These are phyloP conservation scores for Drosophila setosimentum DNA, from an alignment of 2,888 invertebrate genomes.

Conservation along the genomic window DNA sequence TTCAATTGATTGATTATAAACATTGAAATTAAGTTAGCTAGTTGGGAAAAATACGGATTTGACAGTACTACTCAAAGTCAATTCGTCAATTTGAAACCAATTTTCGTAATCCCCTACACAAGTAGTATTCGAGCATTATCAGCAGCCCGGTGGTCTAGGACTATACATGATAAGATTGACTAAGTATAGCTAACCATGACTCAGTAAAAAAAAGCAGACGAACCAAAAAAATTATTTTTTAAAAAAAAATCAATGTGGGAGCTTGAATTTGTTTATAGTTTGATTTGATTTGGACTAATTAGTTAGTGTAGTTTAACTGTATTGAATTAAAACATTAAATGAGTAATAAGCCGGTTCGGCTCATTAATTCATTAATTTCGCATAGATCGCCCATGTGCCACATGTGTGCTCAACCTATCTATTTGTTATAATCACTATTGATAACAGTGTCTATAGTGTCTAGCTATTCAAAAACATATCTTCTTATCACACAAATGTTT, in stretches of 20 bases:
- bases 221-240: no score
- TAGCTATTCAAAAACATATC: neutral
- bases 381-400: neutral
- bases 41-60: neutral
- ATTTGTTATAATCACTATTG: neutral
- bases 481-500: neutral
- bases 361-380: neutral
- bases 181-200: conserved; percentile 3
- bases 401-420: neutral
- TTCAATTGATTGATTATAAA: neutral
- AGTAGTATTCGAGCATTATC: neutral
- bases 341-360: no score
- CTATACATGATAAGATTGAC: neutral
- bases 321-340: neutral
- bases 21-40: neutral
- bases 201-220: neutral
- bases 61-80: neutral
- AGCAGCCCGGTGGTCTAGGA: neutral
- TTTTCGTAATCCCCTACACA: neutral
- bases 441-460: neutral
- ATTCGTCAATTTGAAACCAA: neutral
- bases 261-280: neutral
- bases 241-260: neutral
- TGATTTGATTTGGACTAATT: neutral
- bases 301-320: neutral